Base-by-base conservation (phyloP, 1,140 invertebrate genomes). In the Heliconius nattereri region DNA sequence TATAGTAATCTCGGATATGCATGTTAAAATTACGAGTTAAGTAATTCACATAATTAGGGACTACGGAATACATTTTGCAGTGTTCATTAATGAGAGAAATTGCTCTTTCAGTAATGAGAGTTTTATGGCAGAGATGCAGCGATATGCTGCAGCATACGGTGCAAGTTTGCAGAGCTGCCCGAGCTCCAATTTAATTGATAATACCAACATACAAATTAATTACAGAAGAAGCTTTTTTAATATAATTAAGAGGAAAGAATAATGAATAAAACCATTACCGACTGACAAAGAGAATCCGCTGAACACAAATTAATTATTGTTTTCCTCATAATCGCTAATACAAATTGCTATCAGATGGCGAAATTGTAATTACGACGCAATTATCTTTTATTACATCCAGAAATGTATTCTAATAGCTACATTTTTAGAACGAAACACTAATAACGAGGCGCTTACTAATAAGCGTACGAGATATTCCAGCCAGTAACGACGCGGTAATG, bases 141-240 rank as follows among this genome's bases (percentile, higher is more conserved):
- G 78, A 75, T 80, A 75, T 75, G 79, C 75, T 73, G 70, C 70
- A 71, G 75, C 66, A 73, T 32, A 71, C 71, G 78, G 72, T 37
- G 76, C 76, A 78, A 73, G 76, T 71, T 35, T 73, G 73, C 78
- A 70, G 78, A 54, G 78, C 74, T 76, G 26, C 75, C 66, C 66
- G 60, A 52, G 66, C 73, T 82, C 52, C 74, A 78, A 71, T 71
- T 73, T 81, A 84, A 86, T 86, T 85, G 80, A 84, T 86, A 83
- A 79, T 81, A 83, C 81, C 82, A 82, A 84, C 82, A 83, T 84
- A 85, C 83, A 87, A 87, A 87, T 87, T 87, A 84, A 87, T 87
- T 87, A 86, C 80, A 77, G 79, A 83, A 82, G 40, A 82, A 82
- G 81, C 80, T 80, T 82, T 81, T 84, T 81, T 80, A 84, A 84